Evolutionary conservation across 2,888 invertebrate genomes (phyloP), one percentile per base, ranked within the genome.

Genomic region (Drosophila acutilabella): DNA sequence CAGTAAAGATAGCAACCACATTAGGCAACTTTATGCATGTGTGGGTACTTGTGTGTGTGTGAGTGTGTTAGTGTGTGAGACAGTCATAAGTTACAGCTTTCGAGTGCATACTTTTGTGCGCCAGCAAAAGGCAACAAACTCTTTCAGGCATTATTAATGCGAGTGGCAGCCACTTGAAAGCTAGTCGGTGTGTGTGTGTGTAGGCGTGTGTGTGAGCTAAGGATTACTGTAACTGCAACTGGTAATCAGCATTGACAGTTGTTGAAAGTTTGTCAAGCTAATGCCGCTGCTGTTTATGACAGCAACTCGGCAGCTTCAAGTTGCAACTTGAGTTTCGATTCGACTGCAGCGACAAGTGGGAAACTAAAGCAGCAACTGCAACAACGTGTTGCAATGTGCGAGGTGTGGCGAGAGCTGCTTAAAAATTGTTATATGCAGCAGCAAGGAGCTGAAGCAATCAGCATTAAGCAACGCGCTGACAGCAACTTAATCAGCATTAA

Each of bases 221-320:
- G 56, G 56, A 58, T 57, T 56, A 61, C 47, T 8, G 51, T 45
- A 52, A 38, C 60, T 40, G 48, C 20, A 18, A 38, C 33, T 66
- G 70, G 62, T 78, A 82, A 78, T 83, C 78, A 85, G 67, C 85
- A 85, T 85, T 80, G 82, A 78, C 82, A 85, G 85, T 78, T 74
- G 82, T 71, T 82, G 70, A 74, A 78, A 75, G 64, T 83, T 77
- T 82, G 69, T 74, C 75, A 71, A 71, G 74, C 70, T 74, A 66
- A 74, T 74, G 67, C 59, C 38, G 44, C 64, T 23, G 71, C 60
- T 67, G 72, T 56, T 72, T 57, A 71, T 60, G 80, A 71, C 61
- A 65, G 70, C 57, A 50, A 23, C 40, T 40, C n/a, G 4, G n/a
- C 48, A 11, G 30, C 30, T 30, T 16, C 11, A 36, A 50, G 23